These are phyloP conservation scores for Euzophera pinguis DNA, from an alignment of 2,888 invertebrate species.

Conservation along the genomic window DNA sequence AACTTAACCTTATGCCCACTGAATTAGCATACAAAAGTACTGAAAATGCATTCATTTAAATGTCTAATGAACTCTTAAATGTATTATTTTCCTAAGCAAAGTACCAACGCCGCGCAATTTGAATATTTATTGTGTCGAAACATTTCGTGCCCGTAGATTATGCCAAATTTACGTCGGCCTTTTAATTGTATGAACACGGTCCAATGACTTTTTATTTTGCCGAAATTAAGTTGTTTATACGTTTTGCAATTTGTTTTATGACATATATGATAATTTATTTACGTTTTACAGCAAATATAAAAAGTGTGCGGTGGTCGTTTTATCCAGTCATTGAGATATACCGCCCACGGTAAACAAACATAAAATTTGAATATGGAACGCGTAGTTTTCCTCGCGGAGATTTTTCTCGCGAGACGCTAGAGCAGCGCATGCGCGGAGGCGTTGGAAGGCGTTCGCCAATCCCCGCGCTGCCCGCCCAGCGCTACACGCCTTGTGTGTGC, in stretches of 20 bases:
- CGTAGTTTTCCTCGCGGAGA: constrained; percentile 59
- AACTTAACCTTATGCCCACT: constrained; percentile 70
- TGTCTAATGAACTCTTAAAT: constrained; percentile 54
- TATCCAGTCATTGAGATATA: constrained; percentile 42
- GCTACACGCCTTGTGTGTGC: constrained; percentile 39
- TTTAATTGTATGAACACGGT: constrained; percentile 17
- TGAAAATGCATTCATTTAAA: constrained; percentile 70
- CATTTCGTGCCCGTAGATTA: constrained; percentile 26
- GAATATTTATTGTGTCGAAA: constrained; percentile 40
- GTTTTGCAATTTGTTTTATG: constrained; percentile 12
- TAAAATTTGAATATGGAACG: constrained; percentile 49
- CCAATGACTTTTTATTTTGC: constrained; percentile 15
- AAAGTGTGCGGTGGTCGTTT: constrained; percentile 49
- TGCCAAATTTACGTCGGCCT: constrained; percentile 24
- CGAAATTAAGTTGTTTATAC: constrained; percentile 15
- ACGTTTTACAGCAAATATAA: constrained; percentile 31
- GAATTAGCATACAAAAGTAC: constrained; percentile 76
- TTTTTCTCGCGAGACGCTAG: constrained; percentile 58
- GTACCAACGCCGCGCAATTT: constrained; percentile 38
- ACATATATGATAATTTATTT: constrained; percentile 24
- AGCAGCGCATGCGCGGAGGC: constrained; percentile 75
- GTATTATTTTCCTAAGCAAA: constrained; percentile 42
- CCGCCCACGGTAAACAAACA: constrained; percentile 59
- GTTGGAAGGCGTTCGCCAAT: constrained; percentile 80
- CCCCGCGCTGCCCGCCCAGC: constrained; percentile 62